These are phyloP conservation scores for Callocephalon fimbriatum DNA, from an alignment of 2,113 vertebrate genomes.

Conservation along the genomic window DNA sequence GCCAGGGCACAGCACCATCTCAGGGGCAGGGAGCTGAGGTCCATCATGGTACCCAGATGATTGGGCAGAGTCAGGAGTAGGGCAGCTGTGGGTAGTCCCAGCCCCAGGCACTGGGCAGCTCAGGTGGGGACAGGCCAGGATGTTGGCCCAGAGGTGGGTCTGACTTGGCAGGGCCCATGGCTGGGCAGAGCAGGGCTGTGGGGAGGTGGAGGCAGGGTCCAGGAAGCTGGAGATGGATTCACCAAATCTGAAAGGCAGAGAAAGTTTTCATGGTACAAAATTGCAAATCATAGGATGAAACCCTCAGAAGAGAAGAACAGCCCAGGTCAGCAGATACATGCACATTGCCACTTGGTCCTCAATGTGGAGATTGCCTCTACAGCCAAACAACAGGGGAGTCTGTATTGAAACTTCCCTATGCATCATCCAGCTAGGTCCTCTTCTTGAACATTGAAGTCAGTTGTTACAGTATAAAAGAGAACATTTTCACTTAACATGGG, in stretches of 20 bases:
- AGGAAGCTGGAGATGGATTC: neutral
- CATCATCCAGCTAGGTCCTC: neutral
- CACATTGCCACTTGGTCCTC: accelerated
- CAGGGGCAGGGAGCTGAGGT: neutral
- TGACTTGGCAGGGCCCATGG: accelerated
- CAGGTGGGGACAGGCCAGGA: accelerated
- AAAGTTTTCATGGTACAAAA: neutral
- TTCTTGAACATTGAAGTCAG: neutral
- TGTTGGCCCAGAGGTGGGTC: accelerated
- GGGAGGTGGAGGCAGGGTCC: neutral
- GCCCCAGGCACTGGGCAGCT: accelerated
- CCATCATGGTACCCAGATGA: accelerated
- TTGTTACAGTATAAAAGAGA: neutral
- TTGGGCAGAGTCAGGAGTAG: neutral
- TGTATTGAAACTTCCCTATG: accelerated
- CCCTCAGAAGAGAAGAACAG: neutral
- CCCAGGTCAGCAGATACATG: accelerated
- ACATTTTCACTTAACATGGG: neutral
- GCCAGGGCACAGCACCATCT: accelerated
- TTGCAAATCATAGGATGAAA: neutral
- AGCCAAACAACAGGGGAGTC: accelerated
- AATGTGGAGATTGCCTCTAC: accelerated
- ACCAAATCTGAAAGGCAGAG: neutral
- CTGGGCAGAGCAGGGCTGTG: neutral
- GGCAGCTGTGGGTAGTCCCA: neutral